Evolutionary conservation across 2,113 vertebrate species (phyloP).

Genomic region (Alectura lathami): DNA sequence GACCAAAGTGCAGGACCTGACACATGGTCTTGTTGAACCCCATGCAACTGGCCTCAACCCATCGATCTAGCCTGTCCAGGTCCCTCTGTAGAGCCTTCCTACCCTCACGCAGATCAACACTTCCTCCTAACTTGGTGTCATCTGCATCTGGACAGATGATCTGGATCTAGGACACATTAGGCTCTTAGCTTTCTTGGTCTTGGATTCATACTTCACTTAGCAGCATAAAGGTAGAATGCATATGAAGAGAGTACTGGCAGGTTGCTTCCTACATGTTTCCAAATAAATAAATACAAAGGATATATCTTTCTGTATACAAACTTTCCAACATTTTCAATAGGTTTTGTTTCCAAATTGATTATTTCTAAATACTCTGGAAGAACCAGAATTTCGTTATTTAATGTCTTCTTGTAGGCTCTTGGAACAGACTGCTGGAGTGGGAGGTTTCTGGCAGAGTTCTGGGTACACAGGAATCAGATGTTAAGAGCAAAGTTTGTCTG

Average conservation of each 20-base stretch:
- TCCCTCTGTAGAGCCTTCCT: no score
- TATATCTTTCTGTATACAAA: neutral
- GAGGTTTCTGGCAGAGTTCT: neutral
- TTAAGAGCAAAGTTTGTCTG: constrained; percentile 21
- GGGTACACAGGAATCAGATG: neutral
- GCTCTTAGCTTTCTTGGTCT: neutral
- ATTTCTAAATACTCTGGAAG: neutral
- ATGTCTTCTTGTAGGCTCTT: neutral
- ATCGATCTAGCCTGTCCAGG: no score
- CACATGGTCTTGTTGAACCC: no score
- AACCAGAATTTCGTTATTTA: neutral
- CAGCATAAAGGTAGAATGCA: neutral
- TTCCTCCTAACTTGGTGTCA: no score
- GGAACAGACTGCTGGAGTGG: neutral
- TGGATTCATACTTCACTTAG: neutral
- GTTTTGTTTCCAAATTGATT: neutral
- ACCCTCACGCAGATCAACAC: no score
- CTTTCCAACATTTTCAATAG: neutral
- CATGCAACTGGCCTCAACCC: no score
- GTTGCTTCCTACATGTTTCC: neutral
- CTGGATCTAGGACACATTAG: neutral
- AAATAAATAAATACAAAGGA: neutral
- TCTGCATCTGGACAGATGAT: no score
- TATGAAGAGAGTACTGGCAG: neutral
- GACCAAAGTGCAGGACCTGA: no score